Conservation (phyloP, 2,113 vertebrate species). For the Hirundichthys speculiger region DNA sequence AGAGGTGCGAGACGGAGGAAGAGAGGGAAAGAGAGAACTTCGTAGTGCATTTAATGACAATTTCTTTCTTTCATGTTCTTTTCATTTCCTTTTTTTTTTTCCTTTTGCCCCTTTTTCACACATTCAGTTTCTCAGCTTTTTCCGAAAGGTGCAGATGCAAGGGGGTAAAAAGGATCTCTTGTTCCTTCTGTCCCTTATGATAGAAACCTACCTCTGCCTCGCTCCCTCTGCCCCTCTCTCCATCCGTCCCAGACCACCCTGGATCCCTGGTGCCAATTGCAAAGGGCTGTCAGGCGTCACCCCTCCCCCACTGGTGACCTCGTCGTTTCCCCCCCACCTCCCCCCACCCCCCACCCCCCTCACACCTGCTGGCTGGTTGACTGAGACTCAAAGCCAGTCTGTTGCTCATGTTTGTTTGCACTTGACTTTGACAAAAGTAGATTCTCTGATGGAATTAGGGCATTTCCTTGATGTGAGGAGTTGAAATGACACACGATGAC, state of each 20-base stretch:
- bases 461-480: slow-evolving; percentile 10
- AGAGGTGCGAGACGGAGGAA: slow-evolving; percentile 71
- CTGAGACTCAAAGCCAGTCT: slow-evolving; percentile 41
- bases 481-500: slow-evolving; percentile 7
- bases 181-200: slow-evolving; percentile 55
- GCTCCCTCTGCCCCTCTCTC: slow-evolving; percentile 58
- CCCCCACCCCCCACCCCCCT: slow-evolving; percentile 11
- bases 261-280: slow-evolving; percentile 80
- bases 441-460: not conserved
- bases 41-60: slow-evolving; percentile 68
- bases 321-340: slow-evolving; percentile 2
- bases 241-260: slow-evolving; percentile 71
- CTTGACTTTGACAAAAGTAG: slow-evolving; percentile 25
- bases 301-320: slow-evolving; percentile 47
- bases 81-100: slow-evolving; percentile 51
- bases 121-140: slow-evolving; percentile 34
- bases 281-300: slow-evolving; percentile 76
- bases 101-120: slow-evolving; percentile 19
- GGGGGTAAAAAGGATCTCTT: slow-evolving; percentile 48
- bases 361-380: slow-evolving; percentile 62
- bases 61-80: slow-evolving; percentile 73
- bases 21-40: slow-evolving; percentile 68
- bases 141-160: slow-evolving; percentile 55
- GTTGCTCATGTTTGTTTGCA: slow-evolving; percentile 27
- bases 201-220: slow-evolving; percentile 59